phyloP scores from a whole-genome alignment of 2,888 invertebrate species.

The Drosophila gaucha region DNA sequence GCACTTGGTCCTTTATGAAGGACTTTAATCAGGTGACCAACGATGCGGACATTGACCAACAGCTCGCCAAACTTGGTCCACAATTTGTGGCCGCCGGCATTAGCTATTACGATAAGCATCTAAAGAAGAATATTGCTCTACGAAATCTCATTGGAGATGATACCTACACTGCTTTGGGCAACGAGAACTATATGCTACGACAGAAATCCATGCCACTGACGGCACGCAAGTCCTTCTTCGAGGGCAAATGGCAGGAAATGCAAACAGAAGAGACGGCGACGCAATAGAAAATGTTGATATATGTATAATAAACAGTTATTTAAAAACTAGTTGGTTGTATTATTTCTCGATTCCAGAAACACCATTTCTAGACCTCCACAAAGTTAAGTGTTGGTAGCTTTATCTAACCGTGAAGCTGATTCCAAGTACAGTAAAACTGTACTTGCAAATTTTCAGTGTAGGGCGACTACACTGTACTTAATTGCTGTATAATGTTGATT shows the following conservation, averaged over 20 bases:
- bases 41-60: conserved; percentile 88
- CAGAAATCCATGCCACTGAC: conserved; percentile 88
- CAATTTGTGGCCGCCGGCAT: conserved; percentile 90
- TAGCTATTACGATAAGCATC: conserved; percentile 90
- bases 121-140: conserved; percentile 90
- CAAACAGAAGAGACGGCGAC: conserved; percentile 33
- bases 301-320: conserved; percentile 2
- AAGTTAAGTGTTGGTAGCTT: too few relatives aligned
- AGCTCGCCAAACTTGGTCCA: conserved; percentile 86
- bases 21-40: conserved; percentile 88
- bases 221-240: conserved; percentile 89
- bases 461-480: too few relatives aligned
- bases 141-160: conserved; percentile 86
- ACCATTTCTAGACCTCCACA: too few relatives aligned
- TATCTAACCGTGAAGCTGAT: too few relatives aligned
- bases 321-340: background rate
- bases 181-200: conserved; percentile 88
- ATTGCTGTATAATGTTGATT: too few relatives aligned
- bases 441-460: too few relatives aligned
- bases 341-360: too few relatives aligned
- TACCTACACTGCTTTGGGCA: conserved; percentile 88
- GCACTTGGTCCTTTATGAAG: conserved; percentile 88
- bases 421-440: too few relatives aligned
- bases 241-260: conserved; percentile 85
- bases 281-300: conserved; percentile 29